Conservation (phyloP, 2,888 invertebrate genomes). For the Aspidiotus rigidus region DNA sequence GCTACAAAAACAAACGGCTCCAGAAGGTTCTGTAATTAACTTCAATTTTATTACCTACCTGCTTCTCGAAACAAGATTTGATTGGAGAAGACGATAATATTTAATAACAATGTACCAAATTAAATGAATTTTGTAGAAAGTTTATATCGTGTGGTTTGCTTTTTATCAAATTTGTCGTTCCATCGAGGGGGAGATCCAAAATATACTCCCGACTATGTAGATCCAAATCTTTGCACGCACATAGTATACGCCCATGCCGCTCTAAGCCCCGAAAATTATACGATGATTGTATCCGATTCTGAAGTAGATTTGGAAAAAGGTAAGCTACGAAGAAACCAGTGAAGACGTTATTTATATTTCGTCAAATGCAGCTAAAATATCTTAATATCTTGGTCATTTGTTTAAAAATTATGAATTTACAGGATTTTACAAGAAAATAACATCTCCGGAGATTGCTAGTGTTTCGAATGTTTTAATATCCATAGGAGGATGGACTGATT, state of each 20-base stretch:
- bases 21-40: not conserved
- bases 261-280: constrained; percentile 66
- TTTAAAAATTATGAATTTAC: constrained; percentile 31
- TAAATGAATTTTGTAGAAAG: constrained; percentile 6
- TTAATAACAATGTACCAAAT: not conserved
- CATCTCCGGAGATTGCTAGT: constrained; percentile 48
- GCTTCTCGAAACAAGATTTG: not conserved
- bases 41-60: too few species aligned
- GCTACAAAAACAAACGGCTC: constrained; percentile 7
- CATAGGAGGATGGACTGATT: constrained; percentile 93
- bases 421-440: constrained; percentile 72
- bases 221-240: constrained; percentile 74
- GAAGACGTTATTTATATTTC: too few species aligned
- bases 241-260: constrained; percentile 84
- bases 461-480: constrained; percentile 60
- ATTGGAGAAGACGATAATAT: not conserved
- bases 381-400: too few species aligned
- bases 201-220: constrained; percentile 76
- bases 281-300: constrained; percentile 72
- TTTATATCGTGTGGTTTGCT: constrained; percentile 57
- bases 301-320: constrained; percentile 81
- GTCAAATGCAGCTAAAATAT: too few species aligned
- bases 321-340: constrained; percentile 44
- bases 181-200: constrained; percentile 72
- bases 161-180: constrained; percentile 81